Percentiles rank a stretch among this genome's conserved stretches.
Evolutionary conservation across 2,797 vertebrate species (phyloP).

Genomic region (Borostomias antarcticus): DNA sequence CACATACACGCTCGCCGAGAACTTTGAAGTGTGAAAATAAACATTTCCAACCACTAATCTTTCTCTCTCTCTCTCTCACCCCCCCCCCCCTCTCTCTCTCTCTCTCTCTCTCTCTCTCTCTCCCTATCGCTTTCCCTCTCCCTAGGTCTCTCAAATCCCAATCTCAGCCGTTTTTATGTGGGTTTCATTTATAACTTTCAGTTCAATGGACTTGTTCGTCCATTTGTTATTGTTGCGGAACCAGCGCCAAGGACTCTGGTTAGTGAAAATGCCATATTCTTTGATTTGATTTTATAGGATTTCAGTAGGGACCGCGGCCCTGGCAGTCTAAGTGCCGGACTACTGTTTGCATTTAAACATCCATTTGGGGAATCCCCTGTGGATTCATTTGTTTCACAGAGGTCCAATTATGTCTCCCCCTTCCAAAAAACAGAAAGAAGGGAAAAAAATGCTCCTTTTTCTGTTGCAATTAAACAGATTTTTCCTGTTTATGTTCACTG

Average conservation of each 20-base stretch:
- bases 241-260: slow-evolving; percentile 83
- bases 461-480: slow-evolving; percentile 92
- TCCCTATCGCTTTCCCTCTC: slow-evolving; percentile 27
- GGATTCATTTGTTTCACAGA: slow-evolving; percentile 93
- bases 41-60: slow-evolving; percentile 71
- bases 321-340: slow-evolving; percentile 81
- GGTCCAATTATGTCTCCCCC: slow-evolving; percentile 93
- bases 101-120: slow-evolving; percentile 36
- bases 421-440: slow-evolving; percentile 25
- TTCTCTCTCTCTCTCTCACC: slow-evolving; percentile 42
- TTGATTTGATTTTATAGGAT: slow-evolving; percentile 94
- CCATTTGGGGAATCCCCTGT: slow-evolving; percentile 91
- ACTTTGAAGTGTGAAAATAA: slow-evolving; percentile 80
- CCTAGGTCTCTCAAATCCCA: slow-evolving; percentile 52
- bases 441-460: slow-evolving; percentile 69
- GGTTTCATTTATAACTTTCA: slow-evolving; percentile 76
- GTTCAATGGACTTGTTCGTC: slow-evolving; percentile 75
- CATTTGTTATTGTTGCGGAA: slow-evolving; percentile 77
- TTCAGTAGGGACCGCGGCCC: slow-evolving; percentile 84
- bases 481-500: slow-evolving; percentile 96
- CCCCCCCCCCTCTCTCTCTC: slow-evolving; percentile 30
- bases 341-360: slow-evolving; percentile 96
- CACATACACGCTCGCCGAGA: slow-evolving; percentile 61
- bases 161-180: slow-evolving; percentile 50
- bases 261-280: slow-evolving; percentile 90